Evolutionary conservation across 2,888 invertebrate genomes (phyloP), one percentile per base, ranked within the genome.

Genomic region (Aplocera efformata): DNA sequence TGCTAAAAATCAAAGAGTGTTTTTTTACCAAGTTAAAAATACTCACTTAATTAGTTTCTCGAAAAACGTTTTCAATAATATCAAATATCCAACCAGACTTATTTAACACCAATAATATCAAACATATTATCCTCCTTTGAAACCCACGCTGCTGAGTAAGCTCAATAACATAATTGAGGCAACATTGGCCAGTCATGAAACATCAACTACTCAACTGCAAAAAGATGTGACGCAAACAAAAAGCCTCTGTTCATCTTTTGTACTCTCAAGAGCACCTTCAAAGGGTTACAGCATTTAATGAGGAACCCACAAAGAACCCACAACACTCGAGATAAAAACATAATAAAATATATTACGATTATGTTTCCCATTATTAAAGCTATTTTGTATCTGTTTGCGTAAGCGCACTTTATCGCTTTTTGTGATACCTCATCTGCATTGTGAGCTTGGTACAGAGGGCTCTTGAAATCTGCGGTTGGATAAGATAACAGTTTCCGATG

Each of bases 231-330:
- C 21, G 41, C 48, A 25, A 36, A 42, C 33, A 50, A 44, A 45
- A 45, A 40, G 53, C 53, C 50, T 50, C 53, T 46, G 53, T 50
- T 46, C 38, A 40, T 11, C 36, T 30, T 42, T 40, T 34, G 33
- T 42, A 25, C 32, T 31, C 36, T 45, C 40, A 33, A 40, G 40
- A 32, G 37, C 40, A 34, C 32, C 44, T 50, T 17, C 56, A 72
- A 77, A 79, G 82, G 78, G 72, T 77, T 73, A 50, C 60, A 75
- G 77, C 59, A 58, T 60, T 64, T 80, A 77, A 77, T 79, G 74
- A 77, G 67, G 47, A 45, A 51, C 48, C 46, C 54, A 67, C 70
- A 72, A 72, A 59, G 49, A 50, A 42, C 53, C 48, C 30, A 7
- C 31, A 32, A 36, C 48, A 37, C 44, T 41, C 27, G 42, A 32